Evolutionary conservation across 1,140 invertebrate genomes (phyloP).

Genomic region (Sminthurinus signatus): DNA sequence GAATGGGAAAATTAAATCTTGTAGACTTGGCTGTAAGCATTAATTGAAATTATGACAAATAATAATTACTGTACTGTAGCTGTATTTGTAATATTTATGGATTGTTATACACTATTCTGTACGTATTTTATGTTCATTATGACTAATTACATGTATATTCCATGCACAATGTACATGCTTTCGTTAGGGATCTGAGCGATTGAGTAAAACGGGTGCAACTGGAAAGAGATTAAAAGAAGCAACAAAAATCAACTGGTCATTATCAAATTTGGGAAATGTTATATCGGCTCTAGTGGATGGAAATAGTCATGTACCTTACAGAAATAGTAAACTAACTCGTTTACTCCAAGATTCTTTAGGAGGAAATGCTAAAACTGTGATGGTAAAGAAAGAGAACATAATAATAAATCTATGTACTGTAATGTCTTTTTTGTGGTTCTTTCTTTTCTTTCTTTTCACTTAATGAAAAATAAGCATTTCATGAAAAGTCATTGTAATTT

Average conservation of each 20-base stretch:
- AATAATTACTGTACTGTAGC: no score
- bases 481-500: neutral
- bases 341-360: conserved; percentile 90
- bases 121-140: no score
- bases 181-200: conserved; percentile 70
- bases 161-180: no score
- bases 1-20: conserved; percentile 72
- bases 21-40: conserved; percentile 71
- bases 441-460: neutral
- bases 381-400: conserved; percentile 64
- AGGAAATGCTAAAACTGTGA: conserved; percentile 94
- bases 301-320: conserved; percentile 86
- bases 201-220: conserved; percentile 84
- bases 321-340: conserved; percentile 88
- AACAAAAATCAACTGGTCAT: conserved; percentile 89
- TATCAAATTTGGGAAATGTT: conserved; percentile 90
- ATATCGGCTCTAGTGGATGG: conserved; percentile 91
- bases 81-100: neutral
- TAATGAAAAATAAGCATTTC: neutral
- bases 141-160: no score
- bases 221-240: conserved; percentile 87
- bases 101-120: no score
- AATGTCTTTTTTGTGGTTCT: no score
- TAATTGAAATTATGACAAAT: no score
- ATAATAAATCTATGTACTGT: no score